Conservation (phyloP, 2,888 invertebrate species). For the Yponomeuta sedellus region DNA sequence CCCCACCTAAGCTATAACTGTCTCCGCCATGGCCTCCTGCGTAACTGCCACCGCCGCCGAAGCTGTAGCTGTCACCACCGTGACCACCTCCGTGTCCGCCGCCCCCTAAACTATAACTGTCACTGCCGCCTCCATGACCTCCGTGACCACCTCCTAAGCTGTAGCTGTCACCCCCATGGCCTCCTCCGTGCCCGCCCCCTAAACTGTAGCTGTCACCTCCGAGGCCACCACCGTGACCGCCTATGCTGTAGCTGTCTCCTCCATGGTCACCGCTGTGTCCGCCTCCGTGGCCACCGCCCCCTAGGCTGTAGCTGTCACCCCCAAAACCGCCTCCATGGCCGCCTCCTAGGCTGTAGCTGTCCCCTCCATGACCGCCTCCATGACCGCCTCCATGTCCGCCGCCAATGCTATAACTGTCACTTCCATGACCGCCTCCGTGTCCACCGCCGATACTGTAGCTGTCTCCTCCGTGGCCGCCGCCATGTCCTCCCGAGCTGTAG, state of each 20-base stretch:
- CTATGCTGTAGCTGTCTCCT: conserved; percentile 18
- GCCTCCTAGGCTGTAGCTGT: conserved; percentile 18
- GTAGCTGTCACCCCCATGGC: conserved; percentile 18
- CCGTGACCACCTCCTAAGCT: conserved; percentile 18
- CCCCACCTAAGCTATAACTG: conserved; percentile 18
- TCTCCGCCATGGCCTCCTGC: conserved; percentile 25
- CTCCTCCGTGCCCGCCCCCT: neutral
- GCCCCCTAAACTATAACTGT: conserved; percentile 17
- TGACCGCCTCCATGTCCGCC: conserved; percentile 22
- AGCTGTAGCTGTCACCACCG: conserved; percentile 18
- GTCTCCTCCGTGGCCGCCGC: conserved; percentile 19
- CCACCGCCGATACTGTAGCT: conserved; percentile 16
- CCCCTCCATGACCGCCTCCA: conserved; percentile 17
- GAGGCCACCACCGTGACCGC: conserved; percentile 18
- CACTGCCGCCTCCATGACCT: conserved; percentile 30
- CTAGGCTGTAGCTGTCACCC: conserved; percentile 29
- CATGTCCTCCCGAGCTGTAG: conserved; percentile 16
- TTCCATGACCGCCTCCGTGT: conserved; percentile 19
- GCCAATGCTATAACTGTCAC: conserved; percentile 21
- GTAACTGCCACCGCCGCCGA: conserved; percentile 16
- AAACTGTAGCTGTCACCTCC: conserved; percentile 19
- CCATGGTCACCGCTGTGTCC: conserved; percentile 19
- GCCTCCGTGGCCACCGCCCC: conserved; percentile 21
- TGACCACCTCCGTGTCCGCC: conserved; percentile 11
- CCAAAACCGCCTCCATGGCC: conserved; percentile 22